Percentiles rank a stretch among this genome's conserved stretches.
These are phyloP conservation scores for Parazoanthus darwini DNA, from an alignment of 92 coral and sea anemone species.

Conservation along the genomic window DNA sequence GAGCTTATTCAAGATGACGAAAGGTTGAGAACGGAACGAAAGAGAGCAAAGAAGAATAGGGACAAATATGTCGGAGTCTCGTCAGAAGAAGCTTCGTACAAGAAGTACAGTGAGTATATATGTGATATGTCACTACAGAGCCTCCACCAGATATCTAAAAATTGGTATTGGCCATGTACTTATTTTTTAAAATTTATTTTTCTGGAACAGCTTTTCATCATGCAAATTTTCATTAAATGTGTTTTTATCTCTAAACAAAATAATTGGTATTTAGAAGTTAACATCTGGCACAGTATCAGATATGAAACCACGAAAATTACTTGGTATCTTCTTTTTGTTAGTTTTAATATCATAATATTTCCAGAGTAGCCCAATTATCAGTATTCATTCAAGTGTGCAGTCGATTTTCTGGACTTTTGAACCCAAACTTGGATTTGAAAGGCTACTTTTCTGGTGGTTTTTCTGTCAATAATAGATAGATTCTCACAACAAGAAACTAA, in stretches of 20 bases:
- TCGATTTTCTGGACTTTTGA: neutral
- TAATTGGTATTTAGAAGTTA: neutral
- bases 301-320: neutral
- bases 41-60: conserved; percentile 91
- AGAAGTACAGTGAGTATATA: conserved; percentile 77
- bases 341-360: neutral
- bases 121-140: neutral
- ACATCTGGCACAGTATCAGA: neutral
- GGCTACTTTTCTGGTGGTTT: no score
- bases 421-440: no score
- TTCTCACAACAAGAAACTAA: no score
- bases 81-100: conserved; percentile 64
- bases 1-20: conserved; percentile 95
- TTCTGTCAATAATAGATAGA: no score
- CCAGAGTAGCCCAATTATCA: no score
- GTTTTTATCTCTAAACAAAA: neutral
- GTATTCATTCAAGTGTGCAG: neutral
- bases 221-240: neutral
- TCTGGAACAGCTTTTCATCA: neutral
- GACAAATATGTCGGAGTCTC: conserved; percentile 96
- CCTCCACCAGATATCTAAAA: neutral
- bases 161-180: neutral
- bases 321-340: neutral
- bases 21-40: conserved; percentile 83
- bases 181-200: neutral